Conservation (phyloP, 2,113 vertebrate genomes). For the Clupea harengus region DNA sequence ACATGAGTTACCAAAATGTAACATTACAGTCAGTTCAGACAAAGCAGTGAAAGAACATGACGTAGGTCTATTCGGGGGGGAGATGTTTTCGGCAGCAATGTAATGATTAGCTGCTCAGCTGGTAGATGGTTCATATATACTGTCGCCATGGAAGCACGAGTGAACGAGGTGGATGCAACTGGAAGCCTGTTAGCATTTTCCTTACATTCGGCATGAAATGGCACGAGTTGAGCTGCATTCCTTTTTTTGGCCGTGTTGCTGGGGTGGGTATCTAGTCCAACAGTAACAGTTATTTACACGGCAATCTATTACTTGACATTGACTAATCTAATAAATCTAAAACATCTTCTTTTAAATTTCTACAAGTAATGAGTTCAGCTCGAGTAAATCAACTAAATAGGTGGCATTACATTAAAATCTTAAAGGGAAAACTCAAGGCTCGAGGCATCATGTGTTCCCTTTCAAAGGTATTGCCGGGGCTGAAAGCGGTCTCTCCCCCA, state of each 20-base stretch:
- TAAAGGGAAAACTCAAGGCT: not conserved
- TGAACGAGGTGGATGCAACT: not conserved
- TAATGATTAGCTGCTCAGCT: not conserved
- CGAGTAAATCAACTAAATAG: not conserved
- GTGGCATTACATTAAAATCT: not conserved
- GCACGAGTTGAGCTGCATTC: not conserved
- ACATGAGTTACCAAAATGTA: not conserved
- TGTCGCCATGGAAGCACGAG: not conserved
- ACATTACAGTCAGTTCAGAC: not conserved
- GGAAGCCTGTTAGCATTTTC: conserved; percentile 7
- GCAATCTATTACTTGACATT: no score
- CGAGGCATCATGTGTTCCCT: not conserved
- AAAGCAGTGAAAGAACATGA: not conserved
- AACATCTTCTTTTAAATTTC: not conserved
- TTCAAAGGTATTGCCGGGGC: not conserved
- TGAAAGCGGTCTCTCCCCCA: not conserved
- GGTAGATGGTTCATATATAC: not conserved
- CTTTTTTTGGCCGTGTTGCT: not conserved
- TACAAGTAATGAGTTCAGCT: not conserved
- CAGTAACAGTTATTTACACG: not conserved
- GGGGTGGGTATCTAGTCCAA: not conserved
- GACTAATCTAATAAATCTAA: not conserved
- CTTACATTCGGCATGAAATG: not conserved
- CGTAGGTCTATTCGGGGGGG: not conserved
- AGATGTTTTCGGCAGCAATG: not conserved